Evolutionary conservation across 2,113 vertebrate genomes (phyloP), one percentile per base, ranked within the genome.

Genomic region (Podilymbus podiceps): DNA sequence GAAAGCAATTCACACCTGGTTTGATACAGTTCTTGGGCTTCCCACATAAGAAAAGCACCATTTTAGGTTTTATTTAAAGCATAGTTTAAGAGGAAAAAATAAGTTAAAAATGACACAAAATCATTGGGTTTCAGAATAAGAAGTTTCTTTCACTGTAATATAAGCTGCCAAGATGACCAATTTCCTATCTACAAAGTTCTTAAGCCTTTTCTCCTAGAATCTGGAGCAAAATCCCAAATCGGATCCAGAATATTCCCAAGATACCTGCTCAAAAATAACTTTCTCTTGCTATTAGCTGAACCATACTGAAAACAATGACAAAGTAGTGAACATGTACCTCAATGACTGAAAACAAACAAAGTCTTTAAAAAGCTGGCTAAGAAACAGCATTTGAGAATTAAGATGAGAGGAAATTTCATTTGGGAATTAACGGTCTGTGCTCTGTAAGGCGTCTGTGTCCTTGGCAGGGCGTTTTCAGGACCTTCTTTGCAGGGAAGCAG

Each of bases 371-470:
- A 89, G 33, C 44, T 69, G 40, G 21, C 30, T 85, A 59, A 89
- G 82, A 80, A 94, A 68, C 40, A 85, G 76, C 19, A n/a, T 82
- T 94, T 85, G 93, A 71, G 85, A 84, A 89, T 84, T 81, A 93
- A 71, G 69, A 93, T 58, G 89, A 97, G 92, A 95, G 95, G 79
- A 89, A 90, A 91, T 97, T 95, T 92, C 78, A 82, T 68, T 76
- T 90, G 85, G 90, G 97, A 97, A 93, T 98, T 98, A 98, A 98
- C 78, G 83, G 93, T 46, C 98, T 98, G 96, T 98, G 97, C 89
- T 95, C 94, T 97, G 92, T 96, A 98, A 94, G 97, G 97, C 98
- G 97, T 35, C 96, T 97, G 95, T 98, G 98, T 97, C 98, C 98
- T 98, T 98, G 98, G 96, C 73, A 98, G 94, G 96, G 38, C 71